Evolutionary conservation across 2,797 vertebrate species (phyloP), one percentile per base, ranked within the genome.

Genomic region (Helostoma temminkii): DNA sequence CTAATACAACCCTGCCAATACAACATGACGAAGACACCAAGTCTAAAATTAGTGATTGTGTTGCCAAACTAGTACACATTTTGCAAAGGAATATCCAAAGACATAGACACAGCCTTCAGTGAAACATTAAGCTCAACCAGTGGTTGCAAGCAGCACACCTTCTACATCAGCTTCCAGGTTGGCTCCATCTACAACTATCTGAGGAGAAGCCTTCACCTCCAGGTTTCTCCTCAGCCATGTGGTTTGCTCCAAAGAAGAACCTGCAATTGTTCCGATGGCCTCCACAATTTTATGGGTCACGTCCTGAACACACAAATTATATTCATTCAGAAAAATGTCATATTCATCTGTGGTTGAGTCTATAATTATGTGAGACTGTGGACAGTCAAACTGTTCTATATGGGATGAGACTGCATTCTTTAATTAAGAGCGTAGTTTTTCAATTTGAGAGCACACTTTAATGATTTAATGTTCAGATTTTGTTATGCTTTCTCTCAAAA

Each of bases 251-350:
- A 99, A 89, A 81, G 97, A 99, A 41, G 98, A 99, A 36, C 98
- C 98, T 47, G 98, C 98, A 32, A 99, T 95, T 1, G 93, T 97
- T 26, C 96, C 97, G 16, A 99, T 96, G 66, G 98, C 97, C 89
- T 99, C 98, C 69, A 99, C 98, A 57, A 98, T 95, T 91, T 98
- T 99, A 88, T 99, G 96, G 1, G 97, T 99, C 71, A 99, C 96
- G 53, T 99, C 98, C 98, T 99, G 77, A 66, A 66, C 0, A 79
- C 9, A 55, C 15, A 64, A 36, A 46, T 1, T 19, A 74, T 22
- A 56, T 2, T 24, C 37, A 19, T 36, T 57, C 19, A 63, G 11
- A 12, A 11, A 49, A 3, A 16, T 14, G 6, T 49, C 22, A 22
- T 32, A 6, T 43, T 71, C 28, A 39, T 28, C 21, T 49, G n/a